These are phyloP conservation scores for Sceloporus tristichus DNA, from an alignment of 2,113 vertebrate species.

Conservation along the genomic window DNA sequence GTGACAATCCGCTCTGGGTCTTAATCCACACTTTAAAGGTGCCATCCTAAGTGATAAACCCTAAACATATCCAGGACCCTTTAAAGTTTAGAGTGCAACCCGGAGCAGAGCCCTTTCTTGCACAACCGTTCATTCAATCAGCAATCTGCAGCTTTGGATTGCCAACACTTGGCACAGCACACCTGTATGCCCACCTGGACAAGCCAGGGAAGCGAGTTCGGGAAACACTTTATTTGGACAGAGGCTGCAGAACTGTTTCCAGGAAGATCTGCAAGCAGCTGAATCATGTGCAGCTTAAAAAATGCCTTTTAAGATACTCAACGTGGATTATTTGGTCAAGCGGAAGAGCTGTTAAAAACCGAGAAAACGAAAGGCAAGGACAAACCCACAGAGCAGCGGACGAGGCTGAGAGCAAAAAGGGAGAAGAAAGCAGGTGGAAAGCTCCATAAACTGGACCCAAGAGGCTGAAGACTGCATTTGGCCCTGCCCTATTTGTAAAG, in stretches of 20 bases:
- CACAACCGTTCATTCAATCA: no score
- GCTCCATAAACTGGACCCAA: not conserved
- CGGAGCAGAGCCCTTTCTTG: no score
- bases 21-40: no score
- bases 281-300: not conserved
- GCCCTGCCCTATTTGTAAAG: not conserved
- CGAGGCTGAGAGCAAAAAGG: accelerated
- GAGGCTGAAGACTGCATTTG: not conserved
- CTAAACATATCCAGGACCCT: no score
- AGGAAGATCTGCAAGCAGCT: not conserved
- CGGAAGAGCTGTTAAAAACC: not conserved
- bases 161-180: no score
- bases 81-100: not conserved
- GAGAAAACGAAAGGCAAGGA: not conserved
- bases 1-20: no score
- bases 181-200: no score
- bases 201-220: no score
- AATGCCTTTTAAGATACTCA: not conserved
- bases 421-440: not conserved
- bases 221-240: no score
- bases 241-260: no score
- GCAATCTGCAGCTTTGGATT: no score
- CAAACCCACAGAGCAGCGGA: accelerated
- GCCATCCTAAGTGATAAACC: no score
- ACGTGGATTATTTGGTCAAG: not conserved